Conservation (phyloP, 2,113 vertebrate species). For the Gymnarchus niloticus region DNA sequence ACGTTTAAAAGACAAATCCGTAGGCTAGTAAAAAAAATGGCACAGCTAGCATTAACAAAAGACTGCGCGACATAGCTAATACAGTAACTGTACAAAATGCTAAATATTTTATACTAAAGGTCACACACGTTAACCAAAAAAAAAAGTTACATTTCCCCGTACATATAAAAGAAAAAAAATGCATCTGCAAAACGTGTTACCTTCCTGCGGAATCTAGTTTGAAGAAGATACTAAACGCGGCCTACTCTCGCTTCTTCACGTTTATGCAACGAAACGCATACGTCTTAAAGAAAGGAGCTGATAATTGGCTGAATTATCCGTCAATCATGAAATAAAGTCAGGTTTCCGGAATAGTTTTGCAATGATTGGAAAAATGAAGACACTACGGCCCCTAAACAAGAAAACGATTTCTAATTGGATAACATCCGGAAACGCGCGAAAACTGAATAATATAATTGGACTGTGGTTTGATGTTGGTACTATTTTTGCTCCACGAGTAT, state of each 20-base stretch:
- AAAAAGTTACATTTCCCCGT: neutral
- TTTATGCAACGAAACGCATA: neutral
- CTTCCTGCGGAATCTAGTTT: neutral
- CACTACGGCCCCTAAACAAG: neutral
- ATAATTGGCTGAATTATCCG: neutral
- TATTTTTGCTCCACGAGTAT: neutral
- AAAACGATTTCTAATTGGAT: neutral
- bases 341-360: no score
- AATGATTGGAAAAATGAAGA: neutral
- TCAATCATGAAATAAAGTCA: neutral
- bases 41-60: neutral
- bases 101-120: neutral
- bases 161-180: neutral
- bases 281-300: neutral
- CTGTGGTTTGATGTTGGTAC: neutral
- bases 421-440: neutral
- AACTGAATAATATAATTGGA: constrained; percentile 6
- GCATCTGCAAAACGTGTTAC: neutral
- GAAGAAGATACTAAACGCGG: neutral
- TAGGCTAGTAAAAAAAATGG: neutral
- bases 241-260: neutral
- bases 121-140: neutral
- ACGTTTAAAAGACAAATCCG: neutral
- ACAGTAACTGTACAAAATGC: neutral
- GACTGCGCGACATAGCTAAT: neutral